Evolutionary conservation across 2,113 vertebrate genomes (phyloP).

Genomic region (Burhinus oedicnemus): DNA sequence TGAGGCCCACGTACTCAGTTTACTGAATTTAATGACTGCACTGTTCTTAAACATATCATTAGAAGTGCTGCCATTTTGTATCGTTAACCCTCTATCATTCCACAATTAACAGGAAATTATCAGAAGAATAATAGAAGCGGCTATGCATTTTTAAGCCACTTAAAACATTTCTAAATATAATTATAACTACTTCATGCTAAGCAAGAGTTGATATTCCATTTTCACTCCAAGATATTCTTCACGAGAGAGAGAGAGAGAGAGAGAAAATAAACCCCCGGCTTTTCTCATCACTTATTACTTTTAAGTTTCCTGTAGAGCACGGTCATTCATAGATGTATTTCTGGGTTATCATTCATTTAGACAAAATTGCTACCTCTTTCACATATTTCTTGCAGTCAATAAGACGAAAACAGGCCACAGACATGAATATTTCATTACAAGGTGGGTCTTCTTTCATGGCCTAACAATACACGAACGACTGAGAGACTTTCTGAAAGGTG

Average conservation of each 20-base stretch:
- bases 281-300: not conserved
- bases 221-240: not conserved
- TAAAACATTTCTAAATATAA: not conserved
- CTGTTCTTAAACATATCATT: slow-evolving; percentile 52
- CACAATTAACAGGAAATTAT: slow-evolving; percentile 22
- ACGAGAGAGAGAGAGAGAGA: not conserved
- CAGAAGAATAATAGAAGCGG: not conserved
- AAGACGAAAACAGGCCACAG: not conserved
- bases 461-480: not conserved
- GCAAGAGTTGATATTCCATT: not conserved
- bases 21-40: slow-evolving; percentile 32
- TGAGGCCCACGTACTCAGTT: slow-evolving; percentile 14
- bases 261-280: not conserved
- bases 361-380: not conserved
- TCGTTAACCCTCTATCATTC: slow-evolving; percentile 1
- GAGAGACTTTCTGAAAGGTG: not conserved
- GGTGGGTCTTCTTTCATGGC: not conserved
- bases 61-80: slow-evolving; percentile 5
- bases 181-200: not conserved
- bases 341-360: not conserved
- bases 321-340: not conserved
- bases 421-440: not conserved
- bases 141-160: not conserved
- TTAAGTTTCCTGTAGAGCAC: not conserved
- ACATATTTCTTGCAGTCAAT: too few relatives aligned